Evolutionary conservation across 1,140 invertebrate genomes (phyloP).

Genomic region (Papilio machaon): DNA sequence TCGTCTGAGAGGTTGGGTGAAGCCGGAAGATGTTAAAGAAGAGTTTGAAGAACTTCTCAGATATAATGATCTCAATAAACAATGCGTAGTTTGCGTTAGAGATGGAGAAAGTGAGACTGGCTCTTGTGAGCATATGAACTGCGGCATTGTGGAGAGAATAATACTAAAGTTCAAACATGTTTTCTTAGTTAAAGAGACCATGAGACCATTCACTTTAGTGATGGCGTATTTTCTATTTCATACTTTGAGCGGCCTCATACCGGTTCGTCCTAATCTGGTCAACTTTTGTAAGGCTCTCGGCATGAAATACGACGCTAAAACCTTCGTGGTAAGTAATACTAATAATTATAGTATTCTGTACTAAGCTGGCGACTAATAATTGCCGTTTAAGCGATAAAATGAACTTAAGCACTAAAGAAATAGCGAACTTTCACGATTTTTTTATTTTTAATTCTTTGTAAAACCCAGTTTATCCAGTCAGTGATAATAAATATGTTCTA

Average conservation of each 20-base stretch:
- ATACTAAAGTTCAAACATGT: conserved; percentile 62
- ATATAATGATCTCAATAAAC: conserved; percentile 65
- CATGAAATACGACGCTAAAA: conserved; percentile 74
- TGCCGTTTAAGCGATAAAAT: too few relatives aligned
- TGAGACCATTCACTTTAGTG: conserved; percentile 80
- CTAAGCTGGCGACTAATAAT: too few relatives aligned
- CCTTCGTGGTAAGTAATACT: conserved; percentile 67
- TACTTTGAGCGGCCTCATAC: conserved; percentile 79
- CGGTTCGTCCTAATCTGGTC: conserved; percentile 85
- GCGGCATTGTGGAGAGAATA: conserved; percentile 53
- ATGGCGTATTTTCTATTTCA: conserved; percentile 82
- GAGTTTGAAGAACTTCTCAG: conserved; percentile 79
- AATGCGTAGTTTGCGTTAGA: conserved; percentile 65
- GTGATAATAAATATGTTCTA: too few relatives aligned
- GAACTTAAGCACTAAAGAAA: too few relatives aligned
- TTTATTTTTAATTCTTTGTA: too few relatives aligned
- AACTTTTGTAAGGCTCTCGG: conserved; percentile 78
- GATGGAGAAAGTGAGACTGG: conserved; percentile 49
- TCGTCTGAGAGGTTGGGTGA: conserved; percentile 81
- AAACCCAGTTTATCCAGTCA: too few relatives aligned
- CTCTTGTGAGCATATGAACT: conserved; percentile 59
- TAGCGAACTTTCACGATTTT: too few relatives aligned
- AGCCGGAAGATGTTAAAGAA: conserved; percentile 75
- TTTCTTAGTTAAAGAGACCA: conserved; percentile 75
- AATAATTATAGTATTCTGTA: neutral